A percentile compares a stretch with the other conserved stretches of the same genome.
Evolutionary conservation across 23 tunicate species (phyloP).

Genomic region (Ciona savignyi): DNA sequence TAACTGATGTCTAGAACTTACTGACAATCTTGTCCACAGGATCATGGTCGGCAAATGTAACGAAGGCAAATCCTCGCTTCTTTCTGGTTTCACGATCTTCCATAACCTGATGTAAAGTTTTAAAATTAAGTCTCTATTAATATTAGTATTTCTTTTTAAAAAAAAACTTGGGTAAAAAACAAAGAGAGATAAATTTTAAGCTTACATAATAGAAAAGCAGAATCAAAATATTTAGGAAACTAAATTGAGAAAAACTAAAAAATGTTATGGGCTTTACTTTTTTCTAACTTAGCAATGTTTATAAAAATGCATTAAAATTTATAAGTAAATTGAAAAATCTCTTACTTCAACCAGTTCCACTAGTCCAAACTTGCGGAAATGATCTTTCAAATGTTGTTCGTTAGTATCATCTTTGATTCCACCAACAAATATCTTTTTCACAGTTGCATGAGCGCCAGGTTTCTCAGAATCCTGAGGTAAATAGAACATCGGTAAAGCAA

Average conservation of each 20-base stretch:
- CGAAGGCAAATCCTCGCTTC: constrained; percentile 89
- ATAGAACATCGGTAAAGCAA: not conserved
- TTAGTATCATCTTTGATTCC: constrained; percentile 83
- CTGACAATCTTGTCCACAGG: constrained; percentile 93
- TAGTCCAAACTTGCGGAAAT: constrained; percentile 67
- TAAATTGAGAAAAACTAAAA: no score
- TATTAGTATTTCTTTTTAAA: no score
- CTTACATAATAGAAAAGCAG: no score
- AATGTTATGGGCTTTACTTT: no score
- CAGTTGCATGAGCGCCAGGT: constrained; percentile 98
- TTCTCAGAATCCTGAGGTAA: constrained; percentile 78
- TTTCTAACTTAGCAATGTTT: no score
- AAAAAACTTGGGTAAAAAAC: no score
- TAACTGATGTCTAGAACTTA: constrained; percentile 16
- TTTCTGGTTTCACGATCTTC: constrained; percentile 63
- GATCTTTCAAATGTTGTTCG: constrained; percentile 45
- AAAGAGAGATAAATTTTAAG: no score
- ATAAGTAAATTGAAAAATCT: no score
- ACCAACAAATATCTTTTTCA: constrained; percentile 96
- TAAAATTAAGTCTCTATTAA: no score
- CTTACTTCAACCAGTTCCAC: constrained; percentile 76
- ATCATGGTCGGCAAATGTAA: constrained; percentile 93
- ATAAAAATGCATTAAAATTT: no score
- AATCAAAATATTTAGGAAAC: no score
- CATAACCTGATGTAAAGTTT: no score